Conservation (phyloP, 2,113 vertebrate species). For the Xiphophorus couchianus region DNA sequence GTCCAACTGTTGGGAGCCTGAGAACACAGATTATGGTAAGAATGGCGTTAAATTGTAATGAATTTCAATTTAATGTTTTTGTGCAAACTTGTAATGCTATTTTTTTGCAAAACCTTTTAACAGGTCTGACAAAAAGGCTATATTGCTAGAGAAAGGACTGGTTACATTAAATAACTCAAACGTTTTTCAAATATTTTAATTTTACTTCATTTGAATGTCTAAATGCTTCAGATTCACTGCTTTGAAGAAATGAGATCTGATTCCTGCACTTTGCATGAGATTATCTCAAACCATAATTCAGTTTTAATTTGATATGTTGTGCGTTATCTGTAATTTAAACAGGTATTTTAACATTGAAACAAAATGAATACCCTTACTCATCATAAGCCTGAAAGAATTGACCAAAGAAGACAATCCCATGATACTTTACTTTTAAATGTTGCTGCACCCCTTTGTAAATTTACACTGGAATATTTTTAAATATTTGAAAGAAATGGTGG, state of each 20-base stretch:
- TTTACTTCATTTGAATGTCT: too few species aligned
- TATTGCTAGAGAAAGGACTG: too few species aligned
- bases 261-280: background rate
- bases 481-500: background rate
- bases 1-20: constrained; percentile 77
- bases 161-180: too few species aligned
- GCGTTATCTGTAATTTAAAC: too few species aligned
- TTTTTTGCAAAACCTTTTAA: too few species aligned
- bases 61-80: too few species aligned
- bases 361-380: too few species aligned
- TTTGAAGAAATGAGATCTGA: background rate
- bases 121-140: too few species aligned
- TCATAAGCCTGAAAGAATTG: background rate
- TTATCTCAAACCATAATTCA: background rate
- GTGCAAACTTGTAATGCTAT: too few species aligned
- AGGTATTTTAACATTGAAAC: too few species aligned
- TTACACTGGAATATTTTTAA: background rate
- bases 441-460: background rate
- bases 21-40: constrained; percentile 79
- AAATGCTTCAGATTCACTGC: background rate
- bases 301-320: background rate
- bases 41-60: background rate
- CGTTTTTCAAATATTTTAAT: too few species aligned
- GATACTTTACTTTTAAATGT: background rate
- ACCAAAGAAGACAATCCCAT: background rate